Percentiles rank a stretch among this genome's conserved stretches.
These are phyloP conservation scores for Rhadinocentrus ornatus DNA, from an alignment of 2,797 vertebrate genomes.

Conservation along the genomic window DNA sequence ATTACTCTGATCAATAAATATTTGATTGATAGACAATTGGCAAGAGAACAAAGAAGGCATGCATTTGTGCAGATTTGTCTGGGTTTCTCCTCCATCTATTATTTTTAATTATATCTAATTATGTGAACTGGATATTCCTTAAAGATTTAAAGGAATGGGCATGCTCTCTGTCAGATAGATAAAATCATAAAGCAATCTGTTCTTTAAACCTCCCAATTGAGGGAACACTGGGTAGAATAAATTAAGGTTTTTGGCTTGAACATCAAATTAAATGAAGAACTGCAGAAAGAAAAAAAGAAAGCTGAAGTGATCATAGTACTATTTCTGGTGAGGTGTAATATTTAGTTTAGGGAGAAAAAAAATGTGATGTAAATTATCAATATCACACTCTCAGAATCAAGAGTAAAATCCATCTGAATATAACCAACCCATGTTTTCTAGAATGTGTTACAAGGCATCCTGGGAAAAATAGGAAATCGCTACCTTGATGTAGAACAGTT, in stretches of 20 bases:
- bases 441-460: conserved; percentile 33
- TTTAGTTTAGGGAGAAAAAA: neutral
- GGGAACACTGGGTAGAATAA: conserved; percentile 1
- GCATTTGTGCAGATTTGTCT: neutral
- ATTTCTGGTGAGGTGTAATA: neutral
- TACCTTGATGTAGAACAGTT: conserved; percentile 19
- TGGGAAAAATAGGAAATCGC: conserved; percentile 64
- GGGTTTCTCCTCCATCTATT: conserved; percentile 3
- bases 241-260: neutral
- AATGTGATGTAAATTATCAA: conserved; percentile 8
- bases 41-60: conserved; percentile 25
- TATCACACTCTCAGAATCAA: conserved; percentile 14
- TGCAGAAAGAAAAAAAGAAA: neutral
- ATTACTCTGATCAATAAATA: conserved; percentile 46
- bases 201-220: neutral
- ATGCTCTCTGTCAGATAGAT: neutral
- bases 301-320: neutral
- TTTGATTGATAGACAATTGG: conserved; percentile 50
- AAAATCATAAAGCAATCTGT: conserved; percentile 4
- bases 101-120: conserved; percentile 17
- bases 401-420: conserved; percentile 20
- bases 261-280: conserved; percentile 1
- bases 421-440: conserved; percentile 32
- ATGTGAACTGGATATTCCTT: conserved; percentile 10
- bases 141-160: conserved; percentile 1